Conservation (phyloP, 2,113 vertebrate species). For the Atherinomorus stipes region DNA sequence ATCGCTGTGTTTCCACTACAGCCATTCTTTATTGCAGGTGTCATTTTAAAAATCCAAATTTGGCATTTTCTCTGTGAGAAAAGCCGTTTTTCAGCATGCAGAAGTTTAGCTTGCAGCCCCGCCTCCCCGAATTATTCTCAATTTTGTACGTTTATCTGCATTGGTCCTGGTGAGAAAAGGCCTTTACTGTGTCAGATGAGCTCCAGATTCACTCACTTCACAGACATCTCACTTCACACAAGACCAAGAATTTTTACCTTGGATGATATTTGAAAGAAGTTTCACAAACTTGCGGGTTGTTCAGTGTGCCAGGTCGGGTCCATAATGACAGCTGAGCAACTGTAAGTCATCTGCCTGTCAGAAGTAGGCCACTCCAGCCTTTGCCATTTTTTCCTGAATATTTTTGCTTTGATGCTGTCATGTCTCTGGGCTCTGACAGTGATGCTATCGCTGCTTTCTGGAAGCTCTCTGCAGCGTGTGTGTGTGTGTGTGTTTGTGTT, state of each 20-base stretch:
- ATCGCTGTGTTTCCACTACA: too few relatives aligned
- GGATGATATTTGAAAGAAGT: slow-evolving; percentile 21
- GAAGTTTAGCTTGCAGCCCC: too few relatives aligned
- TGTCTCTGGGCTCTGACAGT: slow-evolving; percentile 15
- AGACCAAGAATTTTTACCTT: slow-evolving; percentile 46
- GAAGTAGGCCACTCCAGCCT: slow-evolving; percentile 39
- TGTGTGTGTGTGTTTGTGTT: not conserved
- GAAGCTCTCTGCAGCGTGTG: slow-evolving; percentile 7
- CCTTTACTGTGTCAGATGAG: not conserved
- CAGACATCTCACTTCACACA: not conserved
- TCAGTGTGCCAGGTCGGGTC: slow-evolving; percentile 34
- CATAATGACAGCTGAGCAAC: slow-evolving; percentile 35
- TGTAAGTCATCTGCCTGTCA: slow-evolving; percentile 19
- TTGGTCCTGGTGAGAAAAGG: too few relatives aligned
- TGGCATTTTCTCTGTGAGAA: too few relatives aligned
- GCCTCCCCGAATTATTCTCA: too few relatives aligned
- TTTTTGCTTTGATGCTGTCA: slow-evolving; percentile 42
- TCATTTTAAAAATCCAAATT: too few relatives aligned
- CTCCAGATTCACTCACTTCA: not conserved
- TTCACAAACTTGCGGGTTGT: slow-evolving; percentile 14
- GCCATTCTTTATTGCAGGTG: too few relatives aligned
- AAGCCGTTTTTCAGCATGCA: too few relatives aligned
- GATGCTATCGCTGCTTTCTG: slow-evolving; percentile 37
- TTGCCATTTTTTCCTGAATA: slow-evolving; percentile 18
- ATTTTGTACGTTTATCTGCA: too few relatives aligned